A percentile compares a stretch with the other conserved stretches of the same genome.
These are phyloP conservation scores for Indicator indicator DNA, from an alignment of 2,113 vertebrate species.

Conservation along the genomic window DNA sequence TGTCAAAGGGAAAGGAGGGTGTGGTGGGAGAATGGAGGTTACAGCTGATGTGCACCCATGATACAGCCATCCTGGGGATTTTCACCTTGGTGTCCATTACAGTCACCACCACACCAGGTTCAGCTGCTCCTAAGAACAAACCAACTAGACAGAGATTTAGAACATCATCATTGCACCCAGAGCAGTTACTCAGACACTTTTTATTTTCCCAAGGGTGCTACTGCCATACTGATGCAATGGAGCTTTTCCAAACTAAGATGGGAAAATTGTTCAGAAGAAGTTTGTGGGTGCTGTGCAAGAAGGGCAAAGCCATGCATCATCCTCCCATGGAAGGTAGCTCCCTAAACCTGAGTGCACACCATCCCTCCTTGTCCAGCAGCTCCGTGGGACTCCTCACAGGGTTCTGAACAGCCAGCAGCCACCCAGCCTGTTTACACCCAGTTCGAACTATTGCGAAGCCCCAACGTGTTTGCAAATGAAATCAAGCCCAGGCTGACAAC, in stretches of 20 bases:
- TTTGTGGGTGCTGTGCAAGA: not conserved
- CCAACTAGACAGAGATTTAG: not conserved
- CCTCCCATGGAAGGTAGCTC: accelerated
- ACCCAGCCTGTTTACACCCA: not conserved
- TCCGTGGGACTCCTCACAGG: not conserved
- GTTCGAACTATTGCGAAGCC: not conserved
- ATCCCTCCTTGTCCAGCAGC: not conserved
- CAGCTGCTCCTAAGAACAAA: not conserved
- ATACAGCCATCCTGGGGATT: not conserved
- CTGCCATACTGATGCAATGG: not conserved
- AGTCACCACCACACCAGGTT: not conserved
- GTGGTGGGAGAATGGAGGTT: not conserved
- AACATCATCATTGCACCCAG: not conserved
- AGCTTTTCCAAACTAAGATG: not conserved
- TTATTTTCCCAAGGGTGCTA: not conserved
- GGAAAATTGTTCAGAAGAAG: not conserved
- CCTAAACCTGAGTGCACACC: accelerated
- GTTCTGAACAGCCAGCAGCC: not conserved
- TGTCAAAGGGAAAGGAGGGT: not conserved
- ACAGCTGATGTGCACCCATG: accelerated
- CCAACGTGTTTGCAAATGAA: not conserved
- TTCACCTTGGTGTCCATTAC: not conserved
- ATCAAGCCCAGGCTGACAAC: not conserved
- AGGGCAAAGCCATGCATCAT: accelerated
- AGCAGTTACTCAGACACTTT: not conserved